Conservation (phyloP, 2,113 vertebrate species). For the western clawed frog (Xenopus tropicalis) region UCB_Xtro_10.0 CM004445.2:110447501-110448000, state of each 20-base stretch:
- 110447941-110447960: neutral
- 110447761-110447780: neutral
- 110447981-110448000: neutral
- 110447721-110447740: neutral
- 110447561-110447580: too few species aligned
- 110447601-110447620: too few species aligned
- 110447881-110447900: neutral
- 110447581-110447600: too few species aligned
- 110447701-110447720: neutral
- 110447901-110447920: constrained; percentile 7
- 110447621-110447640: too few species aligned
- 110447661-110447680: neutral
- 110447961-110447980: neutral
- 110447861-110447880: neutral
- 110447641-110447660: too few species aligned
- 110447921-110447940: neutral
- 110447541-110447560: too few species aligned
- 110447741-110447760: neutral
- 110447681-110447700: neutral
- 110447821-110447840: constrained; percentile 3
- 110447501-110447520: too few species aligned
- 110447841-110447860: neutral
- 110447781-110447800: neutral
- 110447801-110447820: neutral
- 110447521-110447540: too few species aligned